phyloP scores from a whole-genome alignment of 1,140 invertebrate genomes.

The Caerostris darwini region DNA sequence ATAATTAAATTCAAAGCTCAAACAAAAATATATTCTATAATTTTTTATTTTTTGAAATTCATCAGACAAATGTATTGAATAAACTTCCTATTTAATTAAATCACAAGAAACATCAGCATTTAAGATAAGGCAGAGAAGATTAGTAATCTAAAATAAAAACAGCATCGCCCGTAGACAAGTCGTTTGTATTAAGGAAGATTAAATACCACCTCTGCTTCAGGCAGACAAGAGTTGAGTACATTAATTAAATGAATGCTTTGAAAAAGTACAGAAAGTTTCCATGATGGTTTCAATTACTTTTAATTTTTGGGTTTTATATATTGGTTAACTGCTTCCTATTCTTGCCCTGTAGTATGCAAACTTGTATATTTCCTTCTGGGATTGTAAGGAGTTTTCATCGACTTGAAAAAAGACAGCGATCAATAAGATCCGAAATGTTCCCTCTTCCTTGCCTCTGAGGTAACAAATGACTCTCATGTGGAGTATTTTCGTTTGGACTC shows the following conservation, averaged over 20 bases:
- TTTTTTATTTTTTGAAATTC: no score
- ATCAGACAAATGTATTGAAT: background rate
- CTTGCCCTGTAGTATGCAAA: background rate
- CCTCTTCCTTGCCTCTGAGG: background rate
- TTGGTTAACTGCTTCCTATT: background rate
- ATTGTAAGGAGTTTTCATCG: background rate
- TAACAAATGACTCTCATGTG: slow-evolving; percentile 4
- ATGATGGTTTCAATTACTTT: background rate
- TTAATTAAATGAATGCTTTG: background rate
- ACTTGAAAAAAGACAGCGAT: background rate
- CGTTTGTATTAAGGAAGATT: background rate
- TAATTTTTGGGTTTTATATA: background rate
- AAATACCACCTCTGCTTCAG: background rate
- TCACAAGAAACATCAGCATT: background rate
- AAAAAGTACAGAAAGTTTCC: background rate
- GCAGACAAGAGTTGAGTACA: background rate
- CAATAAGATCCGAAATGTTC: slow-evolving; percentile 9
- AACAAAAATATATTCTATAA: no score
- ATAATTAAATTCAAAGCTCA: no score
- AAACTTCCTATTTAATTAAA: background rate
- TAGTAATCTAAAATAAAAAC: background rate
- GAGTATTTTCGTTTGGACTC: slow-evolving; percentile 1
- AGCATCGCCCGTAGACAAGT: background rate
- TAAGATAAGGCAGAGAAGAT: background rate
- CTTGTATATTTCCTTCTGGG: background rate